Percentiles rank a stretch among this genome's conserved stretches.
phyloP scores from a whole-genome alignment of 2,797 vertebrate genomes.

The Mycteria americana region DNA sequence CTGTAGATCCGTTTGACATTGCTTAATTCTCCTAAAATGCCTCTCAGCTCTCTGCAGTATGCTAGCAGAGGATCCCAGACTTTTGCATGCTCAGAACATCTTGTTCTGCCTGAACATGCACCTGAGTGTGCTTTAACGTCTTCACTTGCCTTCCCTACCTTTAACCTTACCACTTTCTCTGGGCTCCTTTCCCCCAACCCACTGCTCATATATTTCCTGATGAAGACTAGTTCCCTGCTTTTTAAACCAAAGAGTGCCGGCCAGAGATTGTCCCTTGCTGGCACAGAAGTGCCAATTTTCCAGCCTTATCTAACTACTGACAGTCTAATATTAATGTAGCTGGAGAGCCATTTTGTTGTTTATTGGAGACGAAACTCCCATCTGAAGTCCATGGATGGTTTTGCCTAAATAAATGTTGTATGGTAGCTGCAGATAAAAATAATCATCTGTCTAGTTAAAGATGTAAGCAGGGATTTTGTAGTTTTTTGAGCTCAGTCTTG shows the following conservation, averaged over 20 bases:
- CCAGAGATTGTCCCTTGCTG: background rate
- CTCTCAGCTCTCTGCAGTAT: background rate
- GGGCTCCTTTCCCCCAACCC: background rate
- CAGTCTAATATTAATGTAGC: constrained; percentile 22
- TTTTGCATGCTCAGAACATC: background rate
- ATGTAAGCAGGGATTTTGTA: background rate
- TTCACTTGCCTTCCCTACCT: background rate
- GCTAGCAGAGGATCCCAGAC: background rate
- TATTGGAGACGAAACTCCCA: constrained; percentile 27
- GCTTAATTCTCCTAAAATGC: background rate
- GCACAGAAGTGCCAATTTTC: background rate
- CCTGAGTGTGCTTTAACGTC: background rate
- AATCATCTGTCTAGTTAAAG: constrained; percentile 27
- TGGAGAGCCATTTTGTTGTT: constrained; percentile 31
- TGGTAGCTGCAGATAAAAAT: constrained; percentile 41
- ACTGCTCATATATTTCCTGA: background rate
- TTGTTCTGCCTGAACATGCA: background rate
- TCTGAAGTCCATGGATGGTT: constrained; percentile 2
- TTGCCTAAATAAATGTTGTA: constrained; percentile 12
- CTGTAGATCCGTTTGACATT: background rate
- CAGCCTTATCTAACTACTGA: constrained; percentile 40
- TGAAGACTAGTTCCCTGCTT: background rate
- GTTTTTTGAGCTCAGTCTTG: background rate
- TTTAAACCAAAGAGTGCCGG: background rate
- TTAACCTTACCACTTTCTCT: background rate